Evolutionary conservation across 2,113 vertebrate species (phyloP).

Genomic region (Pedetes capensis): DNA sequence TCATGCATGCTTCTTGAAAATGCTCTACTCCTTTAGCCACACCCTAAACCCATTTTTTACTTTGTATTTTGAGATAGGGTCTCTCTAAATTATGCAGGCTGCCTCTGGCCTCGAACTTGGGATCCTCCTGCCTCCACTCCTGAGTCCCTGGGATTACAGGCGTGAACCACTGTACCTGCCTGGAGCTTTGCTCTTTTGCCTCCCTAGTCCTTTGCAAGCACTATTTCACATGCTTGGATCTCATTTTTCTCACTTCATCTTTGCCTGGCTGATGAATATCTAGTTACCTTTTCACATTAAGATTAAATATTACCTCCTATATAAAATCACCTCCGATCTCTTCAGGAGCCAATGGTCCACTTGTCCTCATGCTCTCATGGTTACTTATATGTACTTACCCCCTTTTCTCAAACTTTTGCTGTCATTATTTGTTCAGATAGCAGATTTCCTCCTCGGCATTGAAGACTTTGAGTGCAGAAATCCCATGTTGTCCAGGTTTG

Average conservation of each 20-base stretch:
- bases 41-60: too few species aligned
- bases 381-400: neutral
- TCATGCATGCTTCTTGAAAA: too few species aligned
- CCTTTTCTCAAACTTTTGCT: neutral
- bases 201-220: neutral
- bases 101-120: too few species aligned
- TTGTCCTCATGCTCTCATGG: neutral
- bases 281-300: slow-evolving; percentile 8
- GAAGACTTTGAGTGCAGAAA: neutral
- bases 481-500: neutral
- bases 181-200: neutral
- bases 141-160: too few species aligned
- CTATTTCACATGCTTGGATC: neutral
- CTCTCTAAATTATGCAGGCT: too few species aligned
- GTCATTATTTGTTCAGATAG: neutral
- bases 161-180: too few species aligned
- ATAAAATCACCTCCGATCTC: neutral
- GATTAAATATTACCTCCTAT: neutral
- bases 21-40: too few species aligned
- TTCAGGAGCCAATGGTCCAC: neutral
- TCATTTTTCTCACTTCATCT: neutral
- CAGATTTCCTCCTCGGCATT: neutral
- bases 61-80: too few species aligned
- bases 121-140: too few species aligned
- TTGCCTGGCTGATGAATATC: neutral